These are phyloP conservation scores for Virgularia gustaviana DNA, from an alignment of 92 coral and sea anemone genomes.

Conservation along the genomic window DNA sequence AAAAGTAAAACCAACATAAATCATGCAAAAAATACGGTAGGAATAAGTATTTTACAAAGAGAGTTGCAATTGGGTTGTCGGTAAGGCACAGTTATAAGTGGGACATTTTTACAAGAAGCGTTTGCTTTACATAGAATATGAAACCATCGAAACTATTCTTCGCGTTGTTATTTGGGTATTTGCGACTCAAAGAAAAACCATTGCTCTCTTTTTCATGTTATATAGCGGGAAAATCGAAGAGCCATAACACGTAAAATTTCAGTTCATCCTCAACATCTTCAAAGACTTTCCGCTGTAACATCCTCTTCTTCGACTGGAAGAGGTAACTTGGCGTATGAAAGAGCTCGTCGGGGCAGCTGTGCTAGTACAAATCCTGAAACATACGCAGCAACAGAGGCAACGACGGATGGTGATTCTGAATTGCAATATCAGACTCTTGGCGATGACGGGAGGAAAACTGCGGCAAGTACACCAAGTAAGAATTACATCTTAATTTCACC, in stretches of 20 bases:
- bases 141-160: neutral
- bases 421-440: neutral
- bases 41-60: too few relatives aligned
- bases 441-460: neutral
- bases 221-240: slow-evolving; percentile 69
- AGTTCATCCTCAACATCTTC: slow-evolving; percentile 87
- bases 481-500: too few relatives aligned
- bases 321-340: neutral
- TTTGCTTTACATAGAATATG: too few relatives aligned
- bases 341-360: neutral
- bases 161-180: neutral
- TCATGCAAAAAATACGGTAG: too few relatives aligned
- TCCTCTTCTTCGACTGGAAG: slow-evolving; percentile 37
- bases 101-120: too few relatives aligned
- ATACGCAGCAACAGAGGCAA: slow-evolving; percentile 7
- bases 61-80: too few relatives aligned
- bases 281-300: slow-evolving; percentile 57
- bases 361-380: slow-evolving; percentile 14
- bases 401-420: slow-evolving; percentile 30
- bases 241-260: slow-evolving; percentile 81
- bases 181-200: neutral
- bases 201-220: too few relatives aligned
- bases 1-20: too few relatives aligned
- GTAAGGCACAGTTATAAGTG: too few relatives aligned
- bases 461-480: slow-evolving; percentile 1